Evolutionary conservation across 2,888 invertebrate genomes (phyloP), one percentile per base, ranked within the genome.

Genomic region (Julus scanicus): DNA sequence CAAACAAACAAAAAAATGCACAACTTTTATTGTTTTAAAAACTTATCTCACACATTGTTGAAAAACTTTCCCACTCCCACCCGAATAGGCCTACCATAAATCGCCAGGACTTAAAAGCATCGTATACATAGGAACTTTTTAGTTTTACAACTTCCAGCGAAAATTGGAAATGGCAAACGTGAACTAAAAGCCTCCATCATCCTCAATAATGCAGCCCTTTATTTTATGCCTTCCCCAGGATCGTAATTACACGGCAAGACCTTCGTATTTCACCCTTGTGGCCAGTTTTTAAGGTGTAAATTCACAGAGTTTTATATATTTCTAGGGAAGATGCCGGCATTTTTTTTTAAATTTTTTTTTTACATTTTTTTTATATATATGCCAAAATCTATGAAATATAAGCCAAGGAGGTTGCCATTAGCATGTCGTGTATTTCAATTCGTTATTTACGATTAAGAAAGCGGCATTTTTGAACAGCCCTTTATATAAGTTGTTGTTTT

Each of bases 161-260:
- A 80, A 80, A 80, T 29, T 80, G 80, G 80, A 80, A 80, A 80
- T 80, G 29, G 80, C 80, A 80, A 8, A 80, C 80, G 29, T 80
- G 37, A 9, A 80, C 80, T 80, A 80, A 80, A 80, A 80, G 80
- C 80, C 80, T 80, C 80, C 80, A 80, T 80, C 80, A 80, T 80
- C 80, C 80, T 80, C 80, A 80, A 80, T 80, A 80, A 80, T 80
- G 80, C 80, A 80, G 44, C 11, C 37, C 80, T 63, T 80, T 80
- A 80, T 80, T 80, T 80, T 80, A 29, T 80, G 37, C 80, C 80
- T 80, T 80, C 37, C 80, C 80, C 37, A 37, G 80, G 29, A 80
- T 80, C 80, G 80, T 80, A 80, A 80, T 80, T 71, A 71, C 29
- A 71, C 11, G 71, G 29, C 29, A 6, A 29, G 71, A 1, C 71